These are phyloP conservation scores for Cheilosia soror DNA, from an alignment of 2,888 invertebrate species.

Conservation along the genomic window DNA sequence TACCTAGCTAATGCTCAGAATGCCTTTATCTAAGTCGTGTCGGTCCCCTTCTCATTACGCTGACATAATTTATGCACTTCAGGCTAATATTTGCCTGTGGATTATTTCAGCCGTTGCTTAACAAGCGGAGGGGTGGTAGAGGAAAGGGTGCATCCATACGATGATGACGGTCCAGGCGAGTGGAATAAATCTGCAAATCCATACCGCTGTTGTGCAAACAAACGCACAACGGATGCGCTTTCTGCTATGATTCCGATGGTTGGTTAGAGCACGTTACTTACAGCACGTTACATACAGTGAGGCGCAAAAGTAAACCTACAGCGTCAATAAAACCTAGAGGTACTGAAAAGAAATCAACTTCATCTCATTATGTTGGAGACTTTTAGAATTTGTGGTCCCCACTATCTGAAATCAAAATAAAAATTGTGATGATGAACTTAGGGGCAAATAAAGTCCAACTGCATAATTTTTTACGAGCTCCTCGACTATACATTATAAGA, in stretches of 20 bases:
- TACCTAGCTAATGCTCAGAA: constrained; percentile 70
- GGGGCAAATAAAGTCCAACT: no score
- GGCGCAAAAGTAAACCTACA: neutral
- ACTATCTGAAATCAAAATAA: no score
- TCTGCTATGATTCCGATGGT: constrained; percentile 54
- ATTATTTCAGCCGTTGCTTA: constrained; percentile 57
- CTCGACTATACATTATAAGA: no score
- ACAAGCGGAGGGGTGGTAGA: neutral
- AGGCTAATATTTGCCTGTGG: constrained; percentile 71
- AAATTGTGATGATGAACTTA: no score
- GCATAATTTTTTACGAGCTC: no score
- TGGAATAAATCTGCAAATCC: constrained; percentile 73
- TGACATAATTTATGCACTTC: constrained; percentile 74
- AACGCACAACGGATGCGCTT: constrained; percentile 69
- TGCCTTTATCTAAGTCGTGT: constrained; percentile 67
- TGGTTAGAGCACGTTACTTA: constrained; percentile 15
- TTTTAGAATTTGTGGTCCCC: no score
- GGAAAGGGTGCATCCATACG: constrained; percentile 4
- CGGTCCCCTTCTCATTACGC: constrained; percentile 72
- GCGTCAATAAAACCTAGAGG: no score
- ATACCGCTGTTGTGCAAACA: constrained; percentile 68
- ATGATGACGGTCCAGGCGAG: constrained; percentile 59
- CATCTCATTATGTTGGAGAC: neutral
- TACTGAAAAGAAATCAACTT: no score
- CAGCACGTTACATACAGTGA: constrained; percentile 40